phyloP scores from a whole-genome alignment of 35 echinoderm and acorn worm species.

The Ophioderma brevispina region DNA sequence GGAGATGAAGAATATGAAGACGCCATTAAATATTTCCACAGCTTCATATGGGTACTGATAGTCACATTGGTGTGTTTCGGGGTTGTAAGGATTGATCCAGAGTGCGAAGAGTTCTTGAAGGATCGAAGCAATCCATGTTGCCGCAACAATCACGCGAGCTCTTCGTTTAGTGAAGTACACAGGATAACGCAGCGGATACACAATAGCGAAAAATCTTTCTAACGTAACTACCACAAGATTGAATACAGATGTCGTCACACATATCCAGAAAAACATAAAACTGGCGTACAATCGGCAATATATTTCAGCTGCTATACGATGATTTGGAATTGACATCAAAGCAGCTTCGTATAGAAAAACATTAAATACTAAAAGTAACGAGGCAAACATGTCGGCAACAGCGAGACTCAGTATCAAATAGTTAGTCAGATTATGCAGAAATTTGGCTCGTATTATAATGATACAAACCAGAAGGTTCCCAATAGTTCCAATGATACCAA shows the following conservation, averaged over 20 bases:
- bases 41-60: constrained; percentile 45
- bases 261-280: constrained; percentile 86
- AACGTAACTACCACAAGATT: constrained; percentile 89
- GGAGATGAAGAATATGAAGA: constrained; percentile 76
- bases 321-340: constrained; percentile 20
- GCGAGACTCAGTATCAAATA: constrained; percentile 93
- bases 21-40: constrained; percentile 43
- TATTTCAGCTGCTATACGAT: constrained; percentile 53
- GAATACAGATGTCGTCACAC: constrained; percentile 94
- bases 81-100: constrained; percentile 70
- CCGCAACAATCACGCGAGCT: constrained; percentile 49
- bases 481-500: constrained; percentile 81
- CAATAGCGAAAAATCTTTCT: constrained; percentile 85
- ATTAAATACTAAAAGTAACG: constrained; percentile 70
- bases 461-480: constrained; percentile 82
- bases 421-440: constrained; percentile 91
- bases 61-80: constrained; percentile 37
- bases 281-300: constrained; percentile 76
- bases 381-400: constrained; percentile 78
- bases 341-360: constrained; percentile 78
- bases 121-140: constrained; percentile 69
- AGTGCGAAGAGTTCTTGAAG: constrained; percentile 77
- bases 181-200: constrained; percentile 79
- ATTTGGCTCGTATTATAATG: constrained; percentile 77
- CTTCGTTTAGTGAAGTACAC: constrained; percentile 67